These are phyloP conservation scores for Raphicerus campestris DNA, from an alignment of 2,113 vertebrate species.

Conservation along the genomic window DNA sequence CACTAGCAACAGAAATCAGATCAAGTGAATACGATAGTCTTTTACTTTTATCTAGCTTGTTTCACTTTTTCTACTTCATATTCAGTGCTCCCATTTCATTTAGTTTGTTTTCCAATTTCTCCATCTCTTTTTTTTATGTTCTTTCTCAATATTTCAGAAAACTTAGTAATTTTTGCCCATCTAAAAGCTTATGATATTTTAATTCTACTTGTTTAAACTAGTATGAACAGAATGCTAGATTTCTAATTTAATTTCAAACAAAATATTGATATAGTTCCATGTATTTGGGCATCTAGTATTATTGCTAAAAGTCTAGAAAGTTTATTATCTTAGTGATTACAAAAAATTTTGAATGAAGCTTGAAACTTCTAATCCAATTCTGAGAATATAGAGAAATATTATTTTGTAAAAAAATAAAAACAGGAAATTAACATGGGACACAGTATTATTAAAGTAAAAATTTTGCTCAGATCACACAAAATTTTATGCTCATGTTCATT, in stretches of 20 bases:
- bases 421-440: neutral
- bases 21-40: neutral
- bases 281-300: neutral
- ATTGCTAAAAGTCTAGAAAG: neutral
- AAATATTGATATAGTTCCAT: neutral
- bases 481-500: neutral
- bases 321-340: neutral
- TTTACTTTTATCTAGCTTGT: neutral
- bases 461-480: neutral
- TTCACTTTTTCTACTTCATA: neutral
- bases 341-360: neutral
- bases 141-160: neutral
- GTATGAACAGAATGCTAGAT: neutral
- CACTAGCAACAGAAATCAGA: neutral
- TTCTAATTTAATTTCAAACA: neutral
- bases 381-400: neutral
- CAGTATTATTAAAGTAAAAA: neutral
- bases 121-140: neutral
- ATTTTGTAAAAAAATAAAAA: neutral
- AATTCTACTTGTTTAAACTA: neutral
- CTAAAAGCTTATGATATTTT: neutral
- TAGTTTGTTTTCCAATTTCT: neutral
- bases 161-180: neutral
- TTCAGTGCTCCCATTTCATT: neutral
- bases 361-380: neutral